Evolutionary conservation across 2,797 vertebrate species (phyloP).

Genomic region (Gobionotothen gibberifrons): DNA sequence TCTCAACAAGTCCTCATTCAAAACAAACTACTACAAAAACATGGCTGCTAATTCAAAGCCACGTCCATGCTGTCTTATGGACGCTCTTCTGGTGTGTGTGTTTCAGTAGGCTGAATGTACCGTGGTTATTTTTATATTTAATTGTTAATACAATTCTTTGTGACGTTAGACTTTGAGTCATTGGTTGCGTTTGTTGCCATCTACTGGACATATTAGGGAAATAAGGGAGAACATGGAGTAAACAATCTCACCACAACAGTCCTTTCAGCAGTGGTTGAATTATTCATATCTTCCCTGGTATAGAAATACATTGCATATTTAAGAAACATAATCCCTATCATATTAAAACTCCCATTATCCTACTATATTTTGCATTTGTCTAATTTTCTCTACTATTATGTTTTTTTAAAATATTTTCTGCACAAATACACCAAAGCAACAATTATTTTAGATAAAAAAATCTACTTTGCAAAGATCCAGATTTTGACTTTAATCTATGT

Average conservation of each 20-base stretch:
- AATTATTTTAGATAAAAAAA: no score
- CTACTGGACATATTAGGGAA: slow-evolving; percentile 11
- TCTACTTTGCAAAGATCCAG: no score
- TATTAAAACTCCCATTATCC: no score
- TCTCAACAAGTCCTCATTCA: slow-evolving; percentile 62
- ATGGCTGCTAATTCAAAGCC: neutral
- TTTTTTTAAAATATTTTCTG: no score
- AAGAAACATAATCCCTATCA: no score
- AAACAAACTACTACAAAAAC: neutral
- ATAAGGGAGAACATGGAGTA: neutral
- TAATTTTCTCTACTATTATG: no score
- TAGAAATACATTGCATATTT: no score
- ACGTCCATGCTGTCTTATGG: neutral
- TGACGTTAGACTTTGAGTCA: neutral
- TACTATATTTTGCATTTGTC: no score
- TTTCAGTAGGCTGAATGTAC: neutral
- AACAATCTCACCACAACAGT: neutral
- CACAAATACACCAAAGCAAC: no score
- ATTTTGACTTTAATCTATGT: no score
- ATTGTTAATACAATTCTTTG: neutral
- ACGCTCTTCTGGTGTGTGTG: no score
- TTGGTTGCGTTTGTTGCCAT: slow-evolving; percentile 33
- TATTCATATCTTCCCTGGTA: no score
- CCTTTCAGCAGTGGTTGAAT: neutral
- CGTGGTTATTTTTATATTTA: slow-evolving; percentile 7